Evolutionary conservation across 2,888 invertebrate genomes (phyloP).

Genomic region (Teleogryllus oceanicus): DNA sequence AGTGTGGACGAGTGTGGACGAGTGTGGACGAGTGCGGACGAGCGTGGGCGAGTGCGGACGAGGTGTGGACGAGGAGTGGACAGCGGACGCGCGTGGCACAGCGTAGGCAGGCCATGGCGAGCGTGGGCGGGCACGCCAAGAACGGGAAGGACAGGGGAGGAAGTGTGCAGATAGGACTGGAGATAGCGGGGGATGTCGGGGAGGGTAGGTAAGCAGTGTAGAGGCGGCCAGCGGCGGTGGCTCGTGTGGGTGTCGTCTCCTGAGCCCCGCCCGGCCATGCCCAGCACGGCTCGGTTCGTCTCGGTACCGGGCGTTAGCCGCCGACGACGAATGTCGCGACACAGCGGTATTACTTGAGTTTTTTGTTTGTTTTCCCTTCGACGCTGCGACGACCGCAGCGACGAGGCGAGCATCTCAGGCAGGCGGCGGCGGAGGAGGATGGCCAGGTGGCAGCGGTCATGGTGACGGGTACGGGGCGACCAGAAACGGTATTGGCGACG

Average conservation of each 20-base stretch:
- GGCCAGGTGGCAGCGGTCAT: neutral
- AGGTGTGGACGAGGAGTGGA: too few species aligned
- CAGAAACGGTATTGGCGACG: too few species aligned
- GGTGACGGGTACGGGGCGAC: neutral
- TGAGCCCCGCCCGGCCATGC: too few species aligned
- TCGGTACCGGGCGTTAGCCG: too few species aligned
- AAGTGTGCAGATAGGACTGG: neutral
- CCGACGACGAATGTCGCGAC: neutral
- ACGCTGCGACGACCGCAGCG: neutral
- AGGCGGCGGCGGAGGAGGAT: neutral
- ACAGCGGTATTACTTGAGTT: slow-evolving; percentile 18
- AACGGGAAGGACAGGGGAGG: too few species aligned
- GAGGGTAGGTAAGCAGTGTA: neutral
- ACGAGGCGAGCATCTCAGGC: neutral
- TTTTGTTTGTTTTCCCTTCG: neutral
- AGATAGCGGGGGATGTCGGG: neutral
- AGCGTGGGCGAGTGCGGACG: too few species aligned
- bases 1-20: too few species aligned
- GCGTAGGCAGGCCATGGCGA: too few species aligned
- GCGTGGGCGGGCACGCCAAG: too few species aligned
- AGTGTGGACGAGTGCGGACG: too few species aligned
- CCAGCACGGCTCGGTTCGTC: too few species aligned
- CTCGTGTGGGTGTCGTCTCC: neutral
- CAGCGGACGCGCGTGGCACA: too few species aligned
- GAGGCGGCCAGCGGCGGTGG: neutral